These are phyloP conservation scores for Arizona elegans DNA, from an alignment of 2,113 vertebrate species.

Conservation along the genomic window DNA sequence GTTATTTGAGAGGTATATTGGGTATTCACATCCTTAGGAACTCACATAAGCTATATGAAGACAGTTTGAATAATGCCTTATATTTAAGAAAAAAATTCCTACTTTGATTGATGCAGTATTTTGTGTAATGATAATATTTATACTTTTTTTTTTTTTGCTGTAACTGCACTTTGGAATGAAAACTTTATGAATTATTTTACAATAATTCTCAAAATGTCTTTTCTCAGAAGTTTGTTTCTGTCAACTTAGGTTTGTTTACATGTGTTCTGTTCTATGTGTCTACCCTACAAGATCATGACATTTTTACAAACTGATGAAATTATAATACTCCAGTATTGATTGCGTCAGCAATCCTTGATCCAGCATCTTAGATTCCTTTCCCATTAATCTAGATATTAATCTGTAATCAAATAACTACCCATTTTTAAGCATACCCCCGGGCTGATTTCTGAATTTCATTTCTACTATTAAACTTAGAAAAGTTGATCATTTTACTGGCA, in stretches of 20 bases:
- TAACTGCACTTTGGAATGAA: not conserved
- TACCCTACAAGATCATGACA: not conserved
- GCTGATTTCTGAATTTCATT: slow-evolving; percentile 11
- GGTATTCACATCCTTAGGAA: not conserved
- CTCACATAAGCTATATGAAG: not conserved
- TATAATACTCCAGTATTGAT: slow-evolving; percentile 22
- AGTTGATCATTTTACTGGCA: slow-evolving; percentile 7
- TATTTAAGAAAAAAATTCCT: slow-evolving; percentile 12
- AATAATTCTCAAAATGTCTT: not conserved
- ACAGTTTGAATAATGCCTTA: slow-evolving; percentile 13
- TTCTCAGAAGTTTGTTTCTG: not conserved
- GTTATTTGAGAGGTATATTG: not conserved
- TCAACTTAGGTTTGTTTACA: not conserved
- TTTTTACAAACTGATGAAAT: not conserved
- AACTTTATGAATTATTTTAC: not conserved
- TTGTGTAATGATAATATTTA: slow-evolving; percentile 19
- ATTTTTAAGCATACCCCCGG: not conserved
- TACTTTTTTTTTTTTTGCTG: slow-evolving; percentile 9
- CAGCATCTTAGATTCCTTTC: not conserved
- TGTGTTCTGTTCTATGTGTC: rapidly evolving
- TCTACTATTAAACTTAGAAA: not conserved
- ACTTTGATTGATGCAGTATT: slow-evolving; percentile 30
- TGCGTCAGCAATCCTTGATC: not conserved
- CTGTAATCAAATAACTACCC: not conserved
- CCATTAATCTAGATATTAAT: not conserved